phyloP scores from a whole-genome alignment of 2,888 invertebrate genomes.

The Aelia acuminata region DNA sequence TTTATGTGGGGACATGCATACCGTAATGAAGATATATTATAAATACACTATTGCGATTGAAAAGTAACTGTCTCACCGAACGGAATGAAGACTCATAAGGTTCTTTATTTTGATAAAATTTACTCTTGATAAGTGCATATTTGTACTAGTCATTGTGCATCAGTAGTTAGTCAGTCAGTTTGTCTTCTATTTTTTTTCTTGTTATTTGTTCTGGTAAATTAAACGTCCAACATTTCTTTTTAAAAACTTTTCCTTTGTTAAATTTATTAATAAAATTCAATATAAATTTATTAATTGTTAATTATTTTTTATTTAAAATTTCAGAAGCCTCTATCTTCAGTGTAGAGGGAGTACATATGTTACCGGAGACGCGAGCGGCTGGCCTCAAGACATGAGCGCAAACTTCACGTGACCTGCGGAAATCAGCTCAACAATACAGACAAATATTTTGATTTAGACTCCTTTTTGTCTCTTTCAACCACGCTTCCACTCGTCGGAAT shows the following conservation, averaged over 20 bases:
- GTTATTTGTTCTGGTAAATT: no score
- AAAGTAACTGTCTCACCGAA: no score
- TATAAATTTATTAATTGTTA: not conserved
- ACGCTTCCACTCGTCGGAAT: slow-evolving; percentile 58
- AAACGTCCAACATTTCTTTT: no score
- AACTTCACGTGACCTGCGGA: slow-evolving; percentile 48
- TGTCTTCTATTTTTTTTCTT: not conserved
- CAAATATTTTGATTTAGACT: slow-evolving; percentile 50
- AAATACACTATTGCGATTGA: no score
- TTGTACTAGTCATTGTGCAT: not conserved
- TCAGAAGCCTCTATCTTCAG: slow-evolving; percentile 95
- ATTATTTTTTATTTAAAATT: slow-evolving; percentile 75
- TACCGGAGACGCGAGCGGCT: slow-evolving; percentile 80
- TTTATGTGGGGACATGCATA: no score
- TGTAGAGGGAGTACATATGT: slow-evolving; percentile 90
- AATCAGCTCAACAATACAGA: slow-evolving; percentile 57
- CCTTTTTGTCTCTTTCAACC: slow-evolving; percentile 58
- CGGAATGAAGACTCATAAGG: no score
- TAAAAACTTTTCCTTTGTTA: no score
- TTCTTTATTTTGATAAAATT: no score
- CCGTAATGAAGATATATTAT: no score
- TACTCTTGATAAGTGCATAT: no score
- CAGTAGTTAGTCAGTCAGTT: not conserved
- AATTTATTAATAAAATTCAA: no score
- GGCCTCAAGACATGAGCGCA: slow-evolving; percentile 65